Evolutionary conservation across 2,797 vertebrate genomes (phyloP).

Genomic region (Poecilia velifera): DNA sequence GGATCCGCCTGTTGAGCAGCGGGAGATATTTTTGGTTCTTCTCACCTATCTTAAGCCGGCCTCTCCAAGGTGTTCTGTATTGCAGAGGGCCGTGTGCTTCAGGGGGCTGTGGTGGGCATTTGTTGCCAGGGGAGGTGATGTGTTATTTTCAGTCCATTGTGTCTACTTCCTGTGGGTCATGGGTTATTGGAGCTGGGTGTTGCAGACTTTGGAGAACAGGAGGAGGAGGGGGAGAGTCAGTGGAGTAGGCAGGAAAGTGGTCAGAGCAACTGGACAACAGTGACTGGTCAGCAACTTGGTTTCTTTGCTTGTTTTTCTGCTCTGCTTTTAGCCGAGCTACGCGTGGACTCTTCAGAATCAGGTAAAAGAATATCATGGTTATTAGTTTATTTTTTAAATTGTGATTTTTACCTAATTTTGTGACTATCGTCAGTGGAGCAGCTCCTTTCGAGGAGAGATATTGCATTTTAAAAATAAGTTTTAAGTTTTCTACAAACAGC

Average conservation of each 20-base stretch:
- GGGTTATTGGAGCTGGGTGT: constrained; percentile 92
- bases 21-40: constrained; percentile 66
- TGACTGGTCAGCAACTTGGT: constrained; percentile 68
- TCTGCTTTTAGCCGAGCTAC: constrained; percentile 27
- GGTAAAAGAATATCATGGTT: constrained; percentile 56
- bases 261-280: constrained; percentile 72
- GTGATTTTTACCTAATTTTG: background rate
- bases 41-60: constrained; percentile 48
- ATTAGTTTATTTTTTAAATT: background rate
- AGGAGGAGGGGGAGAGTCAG: constrained; percentile 76
- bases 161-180: constrained; percentile 96
- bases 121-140: constrained; percentile 79
- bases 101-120: constrained; percentile 71
- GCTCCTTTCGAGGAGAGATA: background rate
- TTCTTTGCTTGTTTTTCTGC: constrained; percentile 31
- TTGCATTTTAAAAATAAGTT: constrained; percentile 12
- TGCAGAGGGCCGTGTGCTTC: constrained; percentile 29
- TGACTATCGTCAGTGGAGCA: background rate
- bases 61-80: constrained; percentile 43
- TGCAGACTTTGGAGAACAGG: constrained; percentile 79
- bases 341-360: constrained; percentile 65
- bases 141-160: constrained; percentile 97
- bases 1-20: background rate
- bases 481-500: background rate
- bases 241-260: constrained; percentile 82